Conservation (phyloP, 1,140 invertebrate genomes). For the Dryas iulia region DNA sequence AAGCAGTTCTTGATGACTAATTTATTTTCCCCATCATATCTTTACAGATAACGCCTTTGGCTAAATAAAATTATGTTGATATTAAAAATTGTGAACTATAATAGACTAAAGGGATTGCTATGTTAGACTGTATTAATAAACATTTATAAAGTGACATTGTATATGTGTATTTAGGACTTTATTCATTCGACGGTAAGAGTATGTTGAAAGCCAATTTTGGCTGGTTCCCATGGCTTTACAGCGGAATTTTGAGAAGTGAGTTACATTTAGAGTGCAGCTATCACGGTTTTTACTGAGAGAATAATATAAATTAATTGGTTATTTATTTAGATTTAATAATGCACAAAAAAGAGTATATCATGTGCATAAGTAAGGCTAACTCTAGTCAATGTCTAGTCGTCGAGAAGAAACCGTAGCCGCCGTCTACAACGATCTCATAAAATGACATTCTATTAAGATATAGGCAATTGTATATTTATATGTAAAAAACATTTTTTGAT, state of each 20-base stretch:
- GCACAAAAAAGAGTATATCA: constrained; percentile 11
- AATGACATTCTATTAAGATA: constrained; percentile 5
- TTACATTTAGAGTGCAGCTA: not conserved
- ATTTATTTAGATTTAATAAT: constrained; percentile 11
- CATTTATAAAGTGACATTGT: not conserved
- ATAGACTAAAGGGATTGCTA: not conserved
- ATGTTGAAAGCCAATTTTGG: not conserved
- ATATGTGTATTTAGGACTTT: not conserved
- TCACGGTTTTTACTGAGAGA: not conserved
- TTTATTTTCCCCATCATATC: not conserved
- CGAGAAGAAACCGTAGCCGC: not conserved
- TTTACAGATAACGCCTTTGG: not conserved
- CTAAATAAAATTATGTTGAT: not conserved
- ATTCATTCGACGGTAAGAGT: not conserved
- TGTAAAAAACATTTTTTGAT: not conserved
- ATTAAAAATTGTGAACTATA: not conserved
- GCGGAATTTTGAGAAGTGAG: not conserved
- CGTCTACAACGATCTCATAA: constrained; percentile 19
- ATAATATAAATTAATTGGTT: too few relatives aligned
- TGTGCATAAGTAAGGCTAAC: not conserved
- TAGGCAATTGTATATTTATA: not conserved
- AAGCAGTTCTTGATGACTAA: constrained; percentile 60
- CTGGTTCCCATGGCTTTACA: not conserved
- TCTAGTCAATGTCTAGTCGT: constrained; percentile 30
- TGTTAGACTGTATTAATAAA: not conserved